Evolutionary conservation across 2,113 vertebrate genomes (phyloP).

Genomic region (Micromys minutus): DNA sequence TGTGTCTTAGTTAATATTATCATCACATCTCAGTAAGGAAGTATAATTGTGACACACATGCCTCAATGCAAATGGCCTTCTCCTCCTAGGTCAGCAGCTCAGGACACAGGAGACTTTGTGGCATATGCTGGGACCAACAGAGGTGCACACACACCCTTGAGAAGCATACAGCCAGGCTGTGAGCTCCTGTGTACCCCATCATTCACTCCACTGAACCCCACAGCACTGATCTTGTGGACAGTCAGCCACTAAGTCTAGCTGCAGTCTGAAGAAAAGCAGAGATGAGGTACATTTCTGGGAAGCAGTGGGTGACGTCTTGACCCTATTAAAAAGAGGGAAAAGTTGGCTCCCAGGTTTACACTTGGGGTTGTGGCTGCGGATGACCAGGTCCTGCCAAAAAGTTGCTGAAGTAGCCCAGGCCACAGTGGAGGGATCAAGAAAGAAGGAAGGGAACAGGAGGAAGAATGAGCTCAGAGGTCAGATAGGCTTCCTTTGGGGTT

Average conservation of each 20-base stretch:
- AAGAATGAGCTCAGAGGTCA: neutral
- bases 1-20: neutral
- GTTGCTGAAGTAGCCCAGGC: neutral
- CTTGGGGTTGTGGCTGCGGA: neutral
- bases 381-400: neutral
- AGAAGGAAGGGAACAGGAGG: neutral
- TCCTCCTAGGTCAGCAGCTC: neutral
- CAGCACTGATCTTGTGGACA: rapidly evolving
- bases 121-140: neutral
- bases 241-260: neutral
- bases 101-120: neutral
- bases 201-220: rapidly evolving
- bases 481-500: neutral
- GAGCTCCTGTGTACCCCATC: neutral
- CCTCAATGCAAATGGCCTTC: neutral
- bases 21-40: neutral
- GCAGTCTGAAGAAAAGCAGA: neutral
- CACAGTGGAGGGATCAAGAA: neutral
- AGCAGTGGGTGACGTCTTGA: neutral
- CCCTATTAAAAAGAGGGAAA: neutral
- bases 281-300: neutral
- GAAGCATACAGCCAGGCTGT: rapidly evolving
- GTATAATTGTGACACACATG: neutral
- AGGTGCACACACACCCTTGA: neutral
- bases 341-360: neutral